Base-by-base conservation (phyloP, 2,113 vertebrate species). In the Octodon degus region DNA sequence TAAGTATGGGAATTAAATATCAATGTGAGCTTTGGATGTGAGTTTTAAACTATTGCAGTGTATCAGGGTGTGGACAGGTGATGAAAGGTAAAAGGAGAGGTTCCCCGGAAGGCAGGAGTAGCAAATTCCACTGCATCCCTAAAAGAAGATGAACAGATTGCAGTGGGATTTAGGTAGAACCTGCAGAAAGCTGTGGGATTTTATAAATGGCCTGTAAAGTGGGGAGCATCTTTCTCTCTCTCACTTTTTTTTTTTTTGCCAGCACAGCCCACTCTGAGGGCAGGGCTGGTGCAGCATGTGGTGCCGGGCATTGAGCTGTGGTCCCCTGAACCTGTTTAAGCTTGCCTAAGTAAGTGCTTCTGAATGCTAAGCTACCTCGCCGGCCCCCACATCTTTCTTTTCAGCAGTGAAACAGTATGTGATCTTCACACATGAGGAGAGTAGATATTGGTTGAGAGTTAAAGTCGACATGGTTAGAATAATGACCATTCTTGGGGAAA, bases 181-280 rank as follows among this genome's bases (percentile, higher is more conserved):
- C 30, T 22, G 74, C 50, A 2, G 30, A 12, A 34, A 13, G 16
- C 22, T 83, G 12, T 58, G 53, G 40, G 10, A n/a, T 87, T 17
- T 74, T 24, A 40, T 9, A n/a, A n/a, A 50, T 1, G 32, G 13
- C 16, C 30, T 25, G 8, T 7, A 4, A 0, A 1, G 7, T 4
- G n/a, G 5, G 2, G 40, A 5, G 22, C 24, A 25, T 47, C n/a
- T 9, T 6, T 87, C n/a, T 76, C 40, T 50, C 50, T 9, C 50
- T 50, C 50, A 1, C 50, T 50, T 50, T 10, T 50, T 50, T 50
- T 50, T 12, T 50, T 12, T 50, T 50, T 50, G 50, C 50, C 50
- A 50, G 50, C 50, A 11, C 50, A 50, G 50, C 11, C 11, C 50
- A 50, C 50, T 9, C 50, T 50, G 50, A 50, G 11, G 50, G 50